Evolutionary conservation across 2,113 vertebrate genomes (phyloP).

Genomic region (Melanerpes aurifrons): DNA sequence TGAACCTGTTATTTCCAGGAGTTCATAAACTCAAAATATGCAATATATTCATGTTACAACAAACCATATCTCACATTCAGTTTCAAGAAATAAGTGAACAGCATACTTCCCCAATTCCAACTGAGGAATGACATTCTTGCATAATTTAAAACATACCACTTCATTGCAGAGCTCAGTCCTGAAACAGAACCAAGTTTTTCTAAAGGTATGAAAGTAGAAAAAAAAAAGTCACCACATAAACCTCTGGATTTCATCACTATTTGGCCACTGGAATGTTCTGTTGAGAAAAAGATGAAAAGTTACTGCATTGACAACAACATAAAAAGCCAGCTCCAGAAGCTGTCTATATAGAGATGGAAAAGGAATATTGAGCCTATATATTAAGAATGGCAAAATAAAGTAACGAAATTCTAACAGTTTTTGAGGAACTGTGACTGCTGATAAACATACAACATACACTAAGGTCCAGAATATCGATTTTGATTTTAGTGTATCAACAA

Average conservation of each 20-base stretch:
- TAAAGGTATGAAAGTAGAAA: background rate
- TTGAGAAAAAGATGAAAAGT: slow-evolving; percentile 89
- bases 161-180: background rate
- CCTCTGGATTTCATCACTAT: slow-evolving; percentile 86
- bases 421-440: slow-evolving; percentile 86
- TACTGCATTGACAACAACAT: slow-evolving; percentile 82
- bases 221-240: slow-evolving; percentile 91
- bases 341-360: slow-evolving; percentile 83
- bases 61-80: background rate
- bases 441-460: slow-evolving; percentile 84
- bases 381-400: slow-evolving; percentile 93
- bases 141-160: background rate
- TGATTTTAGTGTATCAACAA: slow-evolving; percentile 86
- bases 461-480: slow-evolving; percentile 91
- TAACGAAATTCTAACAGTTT: slow-evolving; percentile 97
- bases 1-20: background rate
- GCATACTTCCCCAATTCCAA: background rate
- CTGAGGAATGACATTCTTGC: background rate
- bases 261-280: slow-evolving; percentile 90
- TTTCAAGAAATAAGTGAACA: background rate
- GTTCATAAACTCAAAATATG: background rate
- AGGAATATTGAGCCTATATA: slow-evolving; percentile 91
- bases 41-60: background rate
- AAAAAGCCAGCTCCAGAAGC: slow-evolving; percentile 84
- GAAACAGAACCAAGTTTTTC: slow-evolving; percentile 1